Conservation (phyloP, 1,140 invertebrate species). For the Drosophila orena region DNA sequence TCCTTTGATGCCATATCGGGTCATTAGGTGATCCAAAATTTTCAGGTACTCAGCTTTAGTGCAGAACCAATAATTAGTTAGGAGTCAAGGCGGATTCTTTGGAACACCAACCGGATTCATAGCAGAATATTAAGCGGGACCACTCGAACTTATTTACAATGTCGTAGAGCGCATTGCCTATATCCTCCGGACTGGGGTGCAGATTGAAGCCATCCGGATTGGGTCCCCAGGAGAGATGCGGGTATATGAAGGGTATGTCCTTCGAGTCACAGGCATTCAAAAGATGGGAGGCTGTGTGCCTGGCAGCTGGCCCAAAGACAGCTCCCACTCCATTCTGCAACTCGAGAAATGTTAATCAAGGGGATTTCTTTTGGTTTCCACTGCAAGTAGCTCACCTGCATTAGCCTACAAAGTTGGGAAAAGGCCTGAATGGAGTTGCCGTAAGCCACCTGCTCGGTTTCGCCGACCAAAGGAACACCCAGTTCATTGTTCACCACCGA, state of each 20-base stretch:
- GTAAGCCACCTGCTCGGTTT: slow-evolving; percentile 56
- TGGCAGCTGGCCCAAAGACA: slow-evolving; percentile 92
- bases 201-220: slow-evolving; percentile 90
- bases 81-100: not conserved
- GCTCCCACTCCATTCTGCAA: slow-evolving; percentile 89
- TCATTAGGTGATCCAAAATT: slow-evolving; percentile 91
- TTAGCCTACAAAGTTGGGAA: slow-evolving; percentile 80
- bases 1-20: slow-evolving; percentile 87
- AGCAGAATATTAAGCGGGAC: slow-evolving; percentile 94
- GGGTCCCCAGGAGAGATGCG: slow-evolving; percentile 87
- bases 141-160: slow-evolving; percentile 91
- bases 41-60: slow-evolving; percentile 86
- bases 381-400: slow-evolving; percentile 67
- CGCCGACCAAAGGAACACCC: slow-evolving; percentile 59
- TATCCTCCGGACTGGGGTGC: slow-evolving; percentile 90
- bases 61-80: not conserved
- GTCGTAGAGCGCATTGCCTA: slow-evolving; percentile 90
- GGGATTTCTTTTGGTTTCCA: not conserved
- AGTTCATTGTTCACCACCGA: slow-evolving; percentile 70
- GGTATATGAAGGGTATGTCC: slow-evolving; percentile 94
- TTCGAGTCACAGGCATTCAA: slow-evolving; percentile 94
- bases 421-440: slow-evolving; percentile 84
- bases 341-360: not conserved
- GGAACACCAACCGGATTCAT: slow-evolving; percentile 87
- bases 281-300: slow-evolving; percentile 89